phyloP scores from a whole-genome alignment of 2,113 vertebrate species.

The Hucho hucho region DNA sequence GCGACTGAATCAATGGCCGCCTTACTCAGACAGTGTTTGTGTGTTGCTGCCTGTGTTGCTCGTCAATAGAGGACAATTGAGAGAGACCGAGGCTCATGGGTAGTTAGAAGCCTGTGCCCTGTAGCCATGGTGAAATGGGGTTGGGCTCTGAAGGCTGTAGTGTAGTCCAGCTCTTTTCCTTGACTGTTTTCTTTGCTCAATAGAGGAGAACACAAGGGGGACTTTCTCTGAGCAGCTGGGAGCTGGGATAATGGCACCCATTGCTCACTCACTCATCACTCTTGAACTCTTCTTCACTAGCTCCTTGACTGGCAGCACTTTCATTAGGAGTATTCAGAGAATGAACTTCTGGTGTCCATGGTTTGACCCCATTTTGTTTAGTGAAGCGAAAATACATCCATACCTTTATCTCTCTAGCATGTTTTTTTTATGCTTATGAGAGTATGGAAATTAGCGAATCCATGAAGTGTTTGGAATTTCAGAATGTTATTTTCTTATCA shows the following conservation, averaged over 20 bases:
- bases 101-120: slow-evolving; percentile 29
- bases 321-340: slow-evolving; percentile 25
- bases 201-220: slow-evolving; percentile 52
- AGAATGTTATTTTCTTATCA: too few species aligned
- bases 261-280: slow-evolving; percentile 39
- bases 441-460: neutral
- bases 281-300: slow-evolving; percentile 15
- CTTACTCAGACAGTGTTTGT: neutral
- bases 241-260: slow-evolving; percentile 30
- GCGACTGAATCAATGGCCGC: neutral
- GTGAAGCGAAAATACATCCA: neutral
- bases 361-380: neutral
- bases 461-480: neutral
- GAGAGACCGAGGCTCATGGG: slow-evolving; percentile 20
- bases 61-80: slow-evolving; percentile 6
- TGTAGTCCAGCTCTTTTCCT: slow-evolving; percentile 26
- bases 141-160: slow-evolving; percentile 26
- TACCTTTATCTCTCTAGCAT: neutral
- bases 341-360: neutral
- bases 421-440: neutral
- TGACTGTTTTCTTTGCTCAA: slow-evolving; percentile 12
- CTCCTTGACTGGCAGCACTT: slow-evolving; percentile 20
- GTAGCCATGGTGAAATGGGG: slow-evolving; percentile 43
- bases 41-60: neutral
- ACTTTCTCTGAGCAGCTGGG: slow-evolving; percentile 69